Base-by-base conservation (phyloP, 2,797 vertebrate species). In the Garrulus glandarius region DNA sequence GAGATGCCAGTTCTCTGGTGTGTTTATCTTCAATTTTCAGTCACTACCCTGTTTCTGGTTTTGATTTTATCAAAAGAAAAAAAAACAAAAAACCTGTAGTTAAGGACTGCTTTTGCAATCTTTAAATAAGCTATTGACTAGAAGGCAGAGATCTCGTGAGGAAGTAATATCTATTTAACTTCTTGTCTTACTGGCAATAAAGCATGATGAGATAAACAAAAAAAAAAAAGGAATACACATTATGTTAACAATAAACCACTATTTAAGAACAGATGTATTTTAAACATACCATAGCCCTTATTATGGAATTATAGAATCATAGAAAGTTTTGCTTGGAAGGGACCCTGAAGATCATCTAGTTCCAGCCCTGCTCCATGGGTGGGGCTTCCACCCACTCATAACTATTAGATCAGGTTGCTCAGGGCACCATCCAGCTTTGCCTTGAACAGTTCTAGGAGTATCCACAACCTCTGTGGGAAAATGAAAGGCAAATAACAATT, bases 221-320 rank as follows among this genome's bases (percentile, higher is more conserved):
- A 5, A 30, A 5, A 5, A 47, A 7, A 14, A 4, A 3, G 1
- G 3, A 88, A 57, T 29, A 43, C 4, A 50, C 2, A 49, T 47
- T 27, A 29, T 23, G 20, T 39, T 75, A 56, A 36, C 2, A 76
- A 39, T 47, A 90, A 92, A 47, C 10, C 4, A n/a, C 15, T 69
- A 3, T 43, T 46, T 55, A 36, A 65, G 22, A 72, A 67, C 9
- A 72, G 46, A 18, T 36, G 1, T 21, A 15, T 89, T 83, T 63
- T 24, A 41, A 77, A 52, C n/a, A 22, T 6, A 24, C 1, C 0
- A 23, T 32, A 74, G 9, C 4, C 2, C 6, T 67, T 44, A 26
- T 26, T 4, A 30, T 32, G 36, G 27, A 50, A 26, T 50, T 47
- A n/a, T 15, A 26, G 23, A 53, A 27, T 32, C 13, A 36, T 8